phyloP scores from a whole-genome alignment of 2,797 vertebrate species.

The Falco columbarius region DNA sequence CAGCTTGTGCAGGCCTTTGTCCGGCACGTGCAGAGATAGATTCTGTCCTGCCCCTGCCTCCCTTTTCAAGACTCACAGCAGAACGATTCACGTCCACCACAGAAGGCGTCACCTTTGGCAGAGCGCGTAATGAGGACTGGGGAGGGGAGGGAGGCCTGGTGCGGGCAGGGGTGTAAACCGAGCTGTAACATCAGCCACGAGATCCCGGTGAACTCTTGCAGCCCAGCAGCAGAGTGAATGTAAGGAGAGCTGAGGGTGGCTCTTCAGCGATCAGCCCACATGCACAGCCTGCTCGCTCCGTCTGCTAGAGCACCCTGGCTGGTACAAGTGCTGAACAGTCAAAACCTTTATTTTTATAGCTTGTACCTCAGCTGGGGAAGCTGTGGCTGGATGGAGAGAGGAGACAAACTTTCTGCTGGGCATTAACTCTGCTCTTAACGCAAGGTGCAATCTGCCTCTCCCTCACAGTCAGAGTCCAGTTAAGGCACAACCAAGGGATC shows the following conservation, averaged over 20 bases:
- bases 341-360: slow-evolving; percentile 76
- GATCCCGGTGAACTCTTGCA: not conserved
- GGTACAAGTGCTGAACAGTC: not conserved
- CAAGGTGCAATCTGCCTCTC: slow-evolving; percentile 14
- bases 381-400: slow-evolving; percentile 32
- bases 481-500: slow-evolving; percentile 36
- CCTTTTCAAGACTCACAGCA: not conserved
- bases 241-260: not conserved
- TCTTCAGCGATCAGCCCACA: not conserved
- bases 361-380: slow-evolving; percentile 34
- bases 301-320: not conserved
- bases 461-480: not conserved
- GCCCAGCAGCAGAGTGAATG: not conserved
- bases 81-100: not conserved
- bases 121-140: not conserved
- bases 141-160: slow-evolving; percentile 17
- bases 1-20: slow-evolving; percentile 97
- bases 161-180: not conserved
- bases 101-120: not conserved
- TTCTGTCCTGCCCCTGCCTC: not conserved
- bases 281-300: not conserved
- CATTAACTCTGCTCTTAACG: slow-evolving; percentile 34
- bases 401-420: not conserved
- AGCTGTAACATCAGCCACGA: not conserved
- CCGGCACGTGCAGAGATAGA: slow-evolving; percentile 91